phyloP scores from a whole-genome alignment of 2,888 invertebrate genomes.

The Lacanobia oleracea region DNA sequence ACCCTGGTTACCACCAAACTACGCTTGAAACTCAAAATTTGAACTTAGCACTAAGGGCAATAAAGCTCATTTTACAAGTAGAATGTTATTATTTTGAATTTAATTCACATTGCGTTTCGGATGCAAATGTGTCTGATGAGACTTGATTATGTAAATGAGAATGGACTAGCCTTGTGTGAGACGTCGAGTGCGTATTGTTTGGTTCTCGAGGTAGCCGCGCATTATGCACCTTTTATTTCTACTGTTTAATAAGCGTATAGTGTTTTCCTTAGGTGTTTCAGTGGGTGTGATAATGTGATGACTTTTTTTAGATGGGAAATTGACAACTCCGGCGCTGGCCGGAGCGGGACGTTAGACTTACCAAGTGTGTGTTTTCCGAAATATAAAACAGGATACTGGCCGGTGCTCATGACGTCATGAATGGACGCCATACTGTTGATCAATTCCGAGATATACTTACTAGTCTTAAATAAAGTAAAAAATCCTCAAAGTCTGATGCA shows the following conservation, averaged over 20 bases:
- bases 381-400: too few relatives aligned
- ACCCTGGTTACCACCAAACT: slow-evolving; percentile 46
- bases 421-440: too few relatives aligned
- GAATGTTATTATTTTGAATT: slow-evolving; percentile 75
- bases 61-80: slow-evolving; percentile 63
- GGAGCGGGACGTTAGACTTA: too few relatives aligned
- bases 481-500: too few relatives aligned
- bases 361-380: too few relatives aligned
- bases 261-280: slow-evolving; percentile 37
- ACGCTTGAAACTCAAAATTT: slow-evolving; percentile 48
- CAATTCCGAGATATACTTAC: too few relatives aligned
- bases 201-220: slow-evolving; percentile 64
- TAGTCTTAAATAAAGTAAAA: too few relatives aligned
- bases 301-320: too few relatives aligned
- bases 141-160: slow-evolving; percentile 87
- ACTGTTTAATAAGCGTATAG: slow-evolving; percentile 48
- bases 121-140: slow-evolving; percentile 86
- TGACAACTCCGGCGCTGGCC: too few relatives aligned
- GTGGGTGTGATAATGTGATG: slow-evolving; percentile 29
- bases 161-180: slow-evolving; percentile 75
- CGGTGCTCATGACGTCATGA: too few relatives aligned
- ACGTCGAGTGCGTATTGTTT: slow-evolving; percentile 77
- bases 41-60: slow-evolving; percentile 27
- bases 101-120: slow-evolving; percentile 83
- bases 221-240: slow-evolving; percentile 59